Evolutionary conservation across 2,113 vertebrate species (phyloP).

Genomic region (Turdus rufiventris): DNA sequence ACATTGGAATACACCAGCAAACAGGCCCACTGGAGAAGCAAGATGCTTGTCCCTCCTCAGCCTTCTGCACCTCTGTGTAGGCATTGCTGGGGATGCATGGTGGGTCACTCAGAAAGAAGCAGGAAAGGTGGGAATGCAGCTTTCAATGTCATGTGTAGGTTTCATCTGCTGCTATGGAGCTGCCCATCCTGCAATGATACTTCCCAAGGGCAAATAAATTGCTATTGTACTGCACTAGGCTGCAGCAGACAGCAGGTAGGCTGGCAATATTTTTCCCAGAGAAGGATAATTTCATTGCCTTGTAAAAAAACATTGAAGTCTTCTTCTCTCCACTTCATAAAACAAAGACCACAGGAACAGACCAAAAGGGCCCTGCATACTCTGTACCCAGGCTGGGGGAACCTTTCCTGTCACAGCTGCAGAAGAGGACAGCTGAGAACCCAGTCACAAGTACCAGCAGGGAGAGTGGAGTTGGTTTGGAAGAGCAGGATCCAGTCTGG

Average conservation of each 20-base stretch:
- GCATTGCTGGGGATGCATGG: accelerated
- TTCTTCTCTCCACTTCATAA: background rate
- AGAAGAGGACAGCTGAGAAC: background rate
- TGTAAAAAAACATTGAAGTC: background rate
- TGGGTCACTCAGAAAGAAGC: background rate
- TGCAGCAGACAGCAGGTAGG: background rate
- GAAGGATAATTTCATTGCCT: background rate
- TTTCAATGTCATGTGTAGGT: background rate
- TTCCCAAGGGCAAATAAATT: background rate
- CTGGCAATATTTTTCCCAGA: background rate
- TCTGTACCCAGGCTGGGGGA: background rate
- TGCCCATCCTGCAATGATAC: background rate
- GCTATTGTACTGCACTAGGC: background rate
- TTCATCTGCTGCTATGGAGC: background rate
- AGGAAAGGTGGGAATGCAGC: background rate
- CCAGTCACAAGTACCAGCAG: background rate
- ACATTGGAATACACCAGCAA: background rate
- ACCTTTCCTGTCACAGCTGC: background rate
- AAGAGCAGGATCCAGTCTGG: background rate
- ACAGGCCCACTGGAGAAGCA: background rate
- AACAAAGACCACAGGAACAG: background rate
- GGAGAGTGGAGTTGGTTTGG: background rate
- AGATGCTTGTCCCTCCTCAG: accelerated
- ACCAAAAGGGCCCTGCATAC: background rate
- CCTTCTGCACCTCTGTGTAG: background rate